Evolutionary conservation across 2,113 vertebrate genomes (phyloP).

Genomic region (Vicugna pacos): DNA sequence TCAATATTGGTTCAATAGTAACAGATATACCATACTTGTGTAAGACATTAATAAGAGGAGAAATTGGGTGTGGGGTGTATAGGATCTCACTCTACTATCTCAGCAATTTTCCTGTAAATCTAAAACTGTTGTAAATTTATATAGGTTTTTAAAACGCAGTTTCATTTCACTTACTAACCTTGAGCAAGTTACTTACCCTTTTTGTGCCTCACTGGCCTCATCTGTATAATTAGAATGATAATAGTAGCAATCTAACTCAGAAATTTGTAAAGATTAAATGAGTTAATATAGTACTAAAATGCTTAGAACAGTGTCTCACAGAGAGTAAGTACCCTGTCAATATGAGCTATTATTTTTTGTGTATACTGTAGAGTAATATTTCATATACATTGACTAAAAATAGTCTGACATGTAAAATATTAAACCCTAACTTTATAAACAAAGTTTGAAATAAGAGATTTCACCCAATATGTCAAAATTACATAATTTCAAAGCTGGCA

Average conservation of each 20-base stretch:
- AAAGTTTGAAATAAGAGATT: constrained; percentile 37
- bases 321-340: not conserved
- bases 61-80: not conserved
- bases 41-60: not conserved
- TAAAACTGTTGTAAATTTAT: constrained; percentile 12
- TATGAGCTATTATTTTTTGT: not conserved
- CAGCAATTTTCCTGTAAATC: constrained; percentile 18
- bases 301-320: not conserved
- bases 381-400: not conserved
- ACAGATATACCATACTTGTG: not conserved
- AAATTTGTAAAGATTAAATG: constrained; percentile 15
- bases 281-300: not conserved
- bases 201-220: not conserved
- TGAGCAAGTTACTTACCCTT: constrained; percentile 39
- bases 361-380: not conserved
- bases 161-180: constrained; percentile 41
- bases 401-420: not conserved
- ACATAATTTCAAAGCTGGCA: constrained; percentile 19
- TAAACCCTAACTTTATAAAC: constrained; percentile 47
- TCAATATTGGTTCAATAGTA: constrained; percentile 16
- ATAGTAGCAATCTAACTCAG: not conserved
- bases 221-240: constrained; percentile 48
- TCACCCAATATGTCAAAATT: not conserved
- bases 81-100: not conserved
- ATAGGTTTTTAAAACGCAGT: constrained; percentile 2